Conservation (phyloP, 2,888 invertebrate species). For the Ornithoptera alexandrae region DNA sequence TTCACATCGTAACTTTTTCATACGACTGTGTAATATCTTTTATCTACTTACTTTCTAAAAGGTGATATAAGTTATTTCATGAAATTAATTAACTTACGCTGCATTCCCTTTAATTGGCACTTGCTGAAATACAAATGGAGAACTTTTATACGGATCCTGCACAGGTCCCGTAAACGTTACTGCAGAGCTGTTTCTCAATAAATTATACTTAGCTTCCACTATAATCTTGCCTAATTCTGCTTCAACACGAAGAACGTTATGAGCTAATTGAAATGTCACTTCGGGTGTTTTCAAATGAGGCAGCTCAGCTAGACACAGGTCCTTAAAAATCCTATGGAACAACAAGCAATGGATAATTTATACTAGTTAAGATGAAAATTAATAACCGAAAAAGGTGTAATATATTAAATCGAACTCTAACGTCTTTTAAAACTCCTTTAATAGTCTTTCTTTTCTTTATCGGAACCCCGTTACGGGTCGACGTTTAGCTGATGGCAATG, state of each 20-base stretch:
- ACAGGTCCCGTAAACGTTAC: constrained; percentile 37
- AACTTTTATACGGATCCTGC: constrained; percentile 39
- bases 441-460: too few species aligned
- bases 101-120: constrained; percentile 47
- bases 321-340: constrained; percentile 40
- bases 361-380: constrained; percentile 3
- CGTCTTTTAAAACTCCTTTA: too few species aligned
- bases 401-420: background rate
- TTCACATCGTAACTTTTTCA: too few species aligned
- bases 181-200: constrained; percentile 51
- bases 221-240: constrained; percentile 50
- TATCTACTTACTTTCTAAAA: background rate
- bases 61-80: background rate
- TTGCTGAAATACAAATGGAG: constrained; percentile 57
- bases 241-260: constrained; percentile 50
- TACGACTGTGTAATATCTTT: too few species aligned
- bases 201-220: constrained; percentile 46
- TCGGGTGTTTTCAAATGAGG: constrained; percentile 46
- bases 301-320: constrained; percentile 43
- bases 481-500: too few species aligned
- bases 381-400: constrained; percentile 5
- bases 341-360: background rate
- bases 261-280: constrained; percentile 46
- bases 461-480: too few species aligned
- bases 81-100: constrained; percentile 48